phyloP scores from a whole-genome alignment of 2,113 vertebrate species.

The Silurus asotus region DNA sequence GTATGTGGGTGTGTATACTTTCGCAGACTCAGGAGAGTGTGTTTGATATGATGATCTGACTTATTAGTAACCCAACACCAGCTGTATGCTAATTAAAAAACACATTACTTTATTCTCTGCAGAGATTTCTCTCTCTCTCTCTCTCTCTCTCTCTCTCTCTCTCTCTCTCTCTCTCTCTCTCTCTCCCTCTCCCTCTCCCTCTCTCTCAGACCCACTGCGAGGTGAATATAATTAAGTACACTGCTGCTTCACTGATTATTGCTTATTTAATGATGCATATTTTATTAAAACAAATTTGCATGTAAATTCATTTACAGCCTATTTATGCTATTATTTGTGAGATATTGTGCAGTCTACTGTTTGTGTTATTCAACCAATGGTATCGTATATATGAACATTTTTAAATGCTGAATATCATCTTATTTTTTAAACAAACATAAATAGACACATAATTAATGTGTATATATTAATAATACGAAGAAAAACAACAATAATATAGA shows the following conservation, averaged over 20 bases:
- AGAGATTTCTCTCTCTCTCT: conserved; percentile 1
- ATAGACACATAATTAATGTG: no score
- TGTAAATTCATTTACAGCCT: conserved; percentile 20
- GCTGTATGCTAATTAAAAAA: conserved; percentile 51
- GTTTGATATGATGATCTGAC: conserved; percentile 24
- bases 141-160: conserved; percentile 2
- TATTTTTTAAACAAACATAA: background rate
- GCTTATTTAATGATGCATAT: conserved; percentile 43
- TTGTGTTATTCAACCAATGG: background rate
- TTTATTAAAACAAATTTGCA: conserved; percentile 39
- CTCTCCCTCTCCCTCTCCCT: background rate
- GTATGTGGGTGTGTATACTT: conserved; percentile 38
- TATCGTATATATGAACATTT: background rate
- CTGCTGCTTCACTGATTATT: conserved; percentile 43
- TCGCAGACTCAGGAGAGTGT: conserved; percentile 27
- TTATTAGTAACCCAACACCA: conserved; percentile 47
- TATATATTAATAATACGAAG: background rate
- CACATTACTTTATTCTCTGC: conserved; percentile 39
- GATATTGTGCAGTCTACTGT: background rate
- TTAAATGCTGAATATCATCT: background rate
- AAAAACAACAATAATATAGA: background rate
- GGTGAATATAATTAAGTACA: conserved; percentile 32
- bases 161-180: background rate
- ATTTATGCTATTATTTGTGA: conserved; percentile 10
- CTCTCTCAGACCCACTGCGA: conserved; percentile 10